Evolutionary conservation across 2,113 vertebrate species (phyloP).

Genomic region (Camelus dromedarius): DNA sequence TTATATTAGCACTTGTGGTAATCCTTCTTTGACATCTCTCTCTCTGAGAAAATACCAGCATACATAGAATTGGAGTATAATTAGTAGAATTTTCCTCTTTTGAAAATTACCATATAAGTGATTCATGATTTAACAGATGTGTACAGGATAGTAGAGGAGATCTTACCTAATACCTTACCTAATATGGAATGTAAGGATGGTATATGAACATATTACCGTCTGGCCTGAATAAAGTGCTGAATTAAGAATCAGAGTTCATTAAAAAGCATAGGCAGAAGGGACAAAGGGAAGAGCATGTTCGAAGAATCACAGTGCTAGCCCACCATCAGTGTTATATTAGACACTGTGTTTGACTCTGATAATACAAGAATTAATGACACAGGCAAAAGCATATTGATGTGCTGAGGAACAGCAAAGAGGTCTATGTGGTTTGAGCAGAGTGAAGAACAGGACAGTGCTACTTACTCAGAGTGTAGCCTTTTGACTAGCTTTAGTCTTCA

Average conservation of each 20-base stretch:
- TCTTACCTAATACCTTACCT: background rate
- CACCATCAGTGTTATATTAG: background rate
- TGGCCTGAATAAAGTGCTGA: slow-evolving; percentile 12
- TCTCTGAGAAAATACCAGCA: slow-evolving; percentile 5
- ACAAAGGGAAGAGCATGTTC: background rate
- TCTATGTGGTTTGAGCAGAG: background rate
- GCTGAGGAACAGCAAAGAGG: background rate
- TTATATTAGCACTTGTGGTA: background rate
- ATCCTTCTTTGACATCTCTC: background rate
- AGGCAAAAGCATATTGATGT: background rate
- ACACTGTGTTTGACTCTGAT: background rate
- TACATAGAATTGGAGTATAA: background rate
- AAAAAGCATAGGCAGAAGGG: background rate
- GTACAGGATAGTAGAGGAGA: background rate
- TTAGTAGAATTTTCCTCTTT: slow-evolving; percentile 41
- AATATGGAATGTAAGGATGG: background rate
- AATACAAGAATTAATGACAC: background rate
- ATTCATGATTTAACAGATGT: background rate
- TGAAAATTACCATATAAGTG: background rate
- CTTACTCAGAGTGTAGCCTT: background rate
- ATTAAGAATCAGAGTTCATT: slow-evolving; percentile 38
- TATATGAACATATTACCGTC: slow-evolving; percentile 20
- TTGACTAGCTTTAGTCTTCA: slow-evolving; percentile 24
- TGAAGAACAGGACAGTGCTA: background rate
- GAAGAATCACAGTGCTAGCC: background rate